phyloP scores from a whole-genome alignment of 23 tunicate species.

The Phallusia fumigata region DNA sequence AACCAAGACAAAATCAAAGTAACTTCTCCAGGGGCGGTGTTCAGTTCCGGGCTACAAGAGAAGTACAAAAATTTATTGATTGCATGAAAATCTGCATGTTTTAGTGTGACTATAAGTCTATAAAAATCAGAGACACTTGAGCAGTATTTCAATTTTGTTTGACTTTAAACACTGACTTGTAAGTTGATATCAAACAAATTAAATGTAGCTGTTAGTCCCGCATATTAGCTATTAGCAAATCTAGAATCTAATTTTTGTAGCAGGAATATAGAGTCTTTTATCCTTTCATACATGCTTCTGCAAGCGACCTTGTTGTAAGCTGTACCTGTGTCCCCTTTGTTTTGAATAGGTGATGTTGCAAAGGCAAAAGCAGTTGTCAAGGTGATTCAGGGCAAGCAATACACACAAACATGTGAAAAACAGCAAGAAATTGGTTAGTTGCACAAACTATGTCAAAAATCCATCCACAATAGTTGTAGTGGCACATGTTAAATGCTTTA shows the following conservation, averaged over 20 bases:
- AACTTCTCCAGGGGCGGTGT: slow-evolving; percentile 82
- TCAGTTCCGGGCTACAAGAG: slow-evolving; percentile 57
- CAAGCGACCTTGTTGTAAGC: too few relatives aligned
- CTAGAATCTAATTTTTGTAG: too few relatives aligned
- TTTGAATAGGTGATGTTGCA: background rate
- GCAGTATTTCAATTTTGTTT: background rate
- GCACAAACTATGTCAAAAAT: background rate
- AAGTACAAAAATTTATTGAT: background rate
- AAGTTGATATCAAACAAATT: background rate
- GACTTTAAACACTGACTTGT: background rate
- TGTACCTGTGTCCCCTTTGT: background rate
- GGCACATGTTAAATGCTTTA: too few relatives aligned
- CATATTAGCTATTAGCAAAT: too few relatives aligned
- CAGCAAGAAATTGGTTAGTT: background rate
- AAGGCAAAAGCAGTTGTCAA: slow-evolving; percentile 8
- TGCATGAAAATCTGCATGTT: background rate
- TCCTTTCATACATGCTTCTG: too few relatives aligned
- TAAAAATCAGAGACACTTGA: background rate
- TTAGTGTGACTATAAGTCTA: background rate
- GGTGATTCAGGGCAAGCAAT: slow-evolving; percentile 14
- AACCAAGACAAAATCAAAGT: slow-evolving; percentile 82
- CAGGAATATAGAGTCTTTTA: too few relatives aligned
- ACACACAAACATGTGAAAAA: slow-evolving; percentile 6
- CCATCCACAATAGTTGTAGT: too few relatives aligned
- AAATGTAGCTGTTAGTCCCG: too few relatives aligned